A percentile compares a stretch with the other conserved stretches of the same genome.
Conservation (phyloP, 2,888 invertebrate species). For the Idaea dimidiata region DNA sequence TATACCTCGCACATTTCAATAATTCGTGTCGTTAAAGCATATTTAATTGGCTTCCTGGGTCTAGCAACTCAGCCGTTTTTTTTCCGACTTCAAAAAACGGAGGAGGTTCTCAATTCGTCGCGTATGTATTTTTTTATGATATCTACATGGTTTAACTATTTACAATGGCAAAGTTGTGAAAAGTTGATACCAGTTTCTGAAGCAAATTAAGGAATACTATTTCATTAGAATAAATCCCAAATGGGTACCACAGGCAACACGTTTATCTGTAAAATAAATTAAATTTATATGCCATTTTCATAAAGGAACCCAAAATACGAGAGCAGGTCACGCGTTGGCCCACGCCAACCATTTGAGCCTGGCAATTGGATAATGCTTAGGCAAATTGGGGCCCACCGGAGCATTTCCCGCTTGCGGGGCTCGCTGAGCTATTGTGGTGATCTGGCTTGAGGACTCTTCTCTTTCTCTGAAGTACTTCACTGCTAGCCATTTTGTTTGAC, state of each 20-base stretch:
- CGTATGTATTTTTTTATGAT: too few relatives aligned
- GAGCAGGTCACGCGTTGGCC: conserved; percentile 73
- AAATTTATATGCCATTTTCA: conserved; percentile 17
- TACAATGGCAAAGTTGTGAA: too few relatives aligned
- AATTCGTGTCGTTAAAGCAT: too few relatives aligned
- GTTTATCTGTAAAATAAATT: background rate
- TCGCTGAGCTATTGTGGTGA: conserved; percentile 19
- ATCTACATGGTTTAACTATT: too few relatives aligned
- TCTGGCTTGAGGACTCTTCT: conserved; percentile 61
- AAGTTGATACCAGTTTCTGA: too few relatives aligned
- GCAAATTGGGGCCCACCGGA: conserved; percentile 75
- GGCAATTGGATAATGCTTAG: conserved; percentile 73
- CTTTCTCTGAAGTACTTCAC: conserved; percentile 42
- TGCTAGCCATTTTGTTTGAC: conserved; percentile 54
- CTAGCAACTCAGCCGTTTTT: too few relatives aligned
- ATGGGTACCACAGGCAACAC: background rate
- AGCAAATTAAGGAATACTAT: background rate
- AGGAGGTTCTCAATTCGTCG: too few relatives aligned
- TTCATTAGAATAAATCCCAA: background rate
- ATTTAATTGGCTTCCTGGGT: too few relatives aligned
- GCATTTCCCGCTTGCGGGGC: conserved; percentile 52
- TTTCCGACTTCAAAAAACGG: too few relatives aligned
- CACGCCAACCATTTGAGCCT: conserved; percentile 76
- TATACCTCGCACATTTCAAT: background rate
- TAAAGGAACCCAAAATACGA: conserved; percentile 44